phyloP scores from a whole-genome alignment of 2,888 invertebrate species.

The Nebria salina region DNA sequence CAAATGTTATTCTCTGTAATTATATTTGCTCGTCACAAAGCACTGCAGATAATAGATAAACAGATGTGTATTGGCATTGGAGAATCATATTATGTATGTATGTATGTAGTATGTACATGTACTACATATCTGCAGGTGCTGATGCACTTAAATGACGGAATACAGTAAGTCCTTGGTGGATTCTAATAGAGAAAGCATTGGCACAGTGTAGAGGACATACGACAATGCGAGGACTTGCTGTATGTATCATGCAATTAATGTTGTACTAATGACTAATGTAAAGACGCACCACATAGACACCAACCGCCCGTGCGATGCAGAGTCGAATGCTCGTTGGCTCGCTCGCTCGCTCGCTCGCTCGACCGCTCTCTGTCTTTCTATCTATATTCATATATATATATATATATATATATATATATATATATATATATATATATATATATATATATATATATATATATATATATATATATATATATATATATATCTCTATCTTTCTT shows the following conservation, averaged over 20 bases:
- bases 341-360: too few relatives aligned
- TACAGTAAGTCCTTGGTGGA: background rate
- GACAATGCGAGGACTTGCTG: background rate
- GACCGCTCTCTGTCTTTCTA: background rate
- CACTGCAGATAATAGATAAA: background rate
- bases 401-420: too few relatives aligned
- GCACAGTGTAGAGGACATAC: too few relatives aligned
- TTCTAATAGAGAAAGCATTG: too few relatives aligned
- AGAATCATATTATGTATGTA: background rate
- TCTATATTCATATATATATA: too few relatives aligned
- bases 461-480: too few relatives aligned
- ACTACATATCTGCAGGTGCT: background rate
- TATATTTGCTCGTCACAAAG: background rate
- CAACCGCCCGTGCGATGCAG: background rate
- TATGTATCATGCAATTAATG: background rate
- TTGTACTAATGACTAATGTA: background rate
- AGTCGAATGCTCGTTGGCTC: background rate
- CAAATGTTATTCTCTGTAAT: background rate
- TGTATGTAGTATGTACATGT: too few relatives aligned
- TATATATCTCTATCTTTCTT: background rate
- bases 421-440: too few relatives aligned
- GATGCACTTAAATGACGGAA: background rate
- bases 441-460: too few relatives aligned
- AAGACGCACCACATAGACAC: background rate
- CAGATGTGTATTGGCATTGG: background rate